Evolutionary conservation across 1,140 invertebrate genomes (phyloP), one percentile per base, ranked within the genome.

Genomic region (Trypoxylus dichotomus): DNA sequence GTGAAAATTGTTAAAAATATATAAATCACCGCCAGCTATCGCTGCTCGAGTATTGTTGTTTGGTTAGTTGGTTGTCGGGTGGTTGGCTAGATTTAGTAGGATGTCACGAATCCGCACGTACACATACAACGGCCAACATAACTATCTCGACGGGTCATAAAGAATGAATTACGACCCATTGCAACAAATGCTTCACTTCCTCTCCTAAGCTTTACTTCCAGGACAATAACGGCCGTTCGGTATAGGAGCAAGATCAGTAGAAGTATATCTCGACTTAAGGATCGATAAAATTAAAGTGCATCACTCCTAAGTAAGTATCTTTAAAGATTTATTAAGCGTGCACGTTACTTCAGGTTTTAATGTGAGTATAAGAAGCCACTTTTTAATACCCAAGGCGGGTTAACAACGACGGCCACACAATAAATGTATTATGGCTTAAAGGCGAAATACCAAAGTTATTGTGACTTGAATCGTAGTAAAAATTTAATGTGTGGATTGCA

Each of bases 91-190:
- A 68, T 68, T 68, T 68, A 68, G 60, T 68, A 68, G 24, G 60
- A 27, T 29, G 21, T 68, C 60, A 29, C 60, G 27, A 68, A 68
- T 68, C 24, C 27, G 13, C 60, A 68, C 60, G 60, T 68, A 68
- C 60, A 29, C 60, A 68, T 29, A 68, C 60, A 74, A 74, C 72
- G 19, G 19, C 72, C 24, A 29, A 41, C 72, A 74, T 74, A 75
- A 75, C 43, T 43, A 75, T 75, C 74, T 42, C 43, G 41, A 27
- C 32, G 43, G 32, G 41, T 75, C 74, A 54, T 75, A 75, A 75
- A 75, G 74, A 75, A 75, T 75, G 74, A 75, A 75, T 75, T 75
- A 75, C 74, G 74, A 75, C 42, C 74, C 15, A 75, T 75, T 54
- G 74, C 74, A 75, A 75, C 74, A 75, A 75, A 75, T 54, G 74